A percentile compares a stretch with the other conserved stretches of the same genome.
phyloP scores from a whole-genome alignment of 2,113 vertebrate species.

The Muntiacus reevesi region DNA sequence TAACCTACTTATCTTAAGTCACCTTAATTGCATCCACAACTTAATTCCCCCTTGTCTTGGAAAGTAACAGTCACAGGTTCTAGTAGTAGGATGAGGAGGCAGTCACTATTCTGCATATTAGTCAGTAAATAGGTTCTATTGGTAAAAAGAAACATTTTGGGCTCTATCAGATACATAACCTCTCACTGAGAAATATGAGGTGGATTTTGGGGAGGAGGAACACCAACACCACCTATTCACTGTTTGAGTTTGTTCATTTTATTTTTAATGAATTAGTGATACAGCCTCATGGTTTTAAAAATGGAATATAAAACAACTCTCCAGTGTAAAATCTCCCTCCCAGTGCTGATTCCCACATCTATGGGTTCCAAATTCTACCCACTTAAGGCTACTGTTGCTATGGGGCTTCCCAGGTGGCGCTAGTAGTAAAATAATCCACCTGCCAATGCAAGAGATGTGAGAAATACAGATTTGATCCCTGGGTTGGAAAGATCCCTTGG shows the following conservation, averaged over 20 bases:
- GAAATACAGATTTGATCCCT: neutral
- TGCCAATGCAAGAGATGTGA: neutral
- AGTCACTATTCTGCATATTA: neutral
- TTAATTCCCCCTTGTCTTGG: neutral
- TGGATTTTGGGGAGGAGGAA: neutral
- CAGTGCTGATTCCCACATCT: neutral
- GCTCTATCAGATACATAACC: neutral
- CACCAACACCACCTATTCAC: neutral
- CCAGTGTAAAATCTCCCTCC: neutral
- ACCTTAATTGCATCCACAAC: neutral
- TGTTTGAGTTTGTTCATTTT: neutral
- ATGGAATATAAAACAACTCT: neutral
- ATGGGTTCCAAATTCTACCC: neutral
- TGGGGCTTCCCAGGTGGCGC: neutral
- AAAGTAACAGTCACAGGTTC: neutral
- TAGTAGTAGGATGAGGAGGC: neutral
- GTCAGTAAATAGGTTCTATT: neutral
- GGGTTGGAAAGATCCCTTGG: neutral
- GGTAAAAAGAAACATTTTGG: neutral
- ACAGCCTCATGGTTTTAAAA: neutral
- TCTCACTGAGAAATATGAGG: neutral
- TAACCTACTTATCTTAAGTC: neutral
- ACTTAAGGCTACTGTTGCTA: neutral
- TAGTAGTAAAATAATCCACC: neutral
- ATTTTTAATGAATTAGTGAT: neutral